A percentile compares a stretch with the other conserved stretches of the same genome.
Evolutionary conservation across 2,113 vertebrate genomes (phyloP).

Genomic region (Carlito syrichta): DNA sequence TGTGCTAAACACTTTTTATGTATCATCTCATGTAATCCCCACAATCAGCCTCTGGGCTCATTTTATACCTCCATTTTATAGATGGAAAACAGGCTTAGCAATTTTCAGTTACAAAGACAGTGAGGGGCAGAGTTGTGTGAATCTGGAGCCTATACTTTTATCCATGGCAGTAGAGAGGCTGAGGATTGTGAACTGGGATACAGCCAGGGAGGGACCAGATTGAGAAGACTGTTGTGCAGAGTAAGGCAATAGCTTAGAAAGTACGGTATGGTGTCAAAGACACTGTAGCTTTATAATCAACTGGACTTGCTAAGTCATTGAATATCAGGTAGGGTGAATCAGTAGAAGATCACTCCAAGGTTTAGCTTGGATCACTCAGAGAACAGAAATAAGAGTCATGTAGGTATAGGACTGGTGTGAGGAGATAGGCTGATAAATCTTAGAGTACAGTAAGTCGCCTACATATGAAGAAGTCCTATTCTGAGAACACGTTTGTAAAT

Average conservation of each 20-base stretch:
- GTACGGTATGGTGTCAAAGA: neutral
- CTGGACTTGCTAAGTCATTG: neutral
- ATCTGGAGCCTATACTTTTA: neutral
- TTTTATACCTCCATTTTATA: neutral
- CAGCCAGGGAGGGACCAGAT: neutral
- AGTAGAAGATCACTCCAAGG: neutral
- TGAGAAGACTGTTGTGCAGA: neutral
- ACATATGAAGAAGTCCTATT: too few relatives aligned
- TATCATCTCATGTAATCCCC: neutral
- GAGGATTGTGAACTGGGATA: fast-evolving
- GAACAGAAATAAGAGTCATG: neutral
- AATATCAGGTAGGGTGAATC: neutral
- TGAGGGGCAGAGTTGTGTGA: neutral
- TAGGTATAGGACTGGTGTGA: neutral
- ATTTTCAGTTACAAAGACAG: neutral
- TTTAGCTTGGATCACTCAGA: neutral
- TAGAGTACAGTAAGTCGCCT: too few relatives aligned
- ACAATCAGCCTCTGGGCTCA: neutral
- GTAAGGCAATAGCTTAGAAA: neutral
- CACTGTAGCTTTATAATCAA: neutral
- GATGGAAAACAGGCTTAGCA: neutral
- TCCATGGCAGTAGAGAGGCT: neutral
- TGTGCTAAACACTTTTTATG: neutral
- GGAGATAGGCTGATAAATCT: neutral
- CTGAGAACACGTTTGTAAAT: too few relatives aligned